These are phyloP conservation scores for Pristionchus fissidentatus DNA, from an alignment of 2,888 invertebrate genomes.

Conservation along the genomic window DNA sequence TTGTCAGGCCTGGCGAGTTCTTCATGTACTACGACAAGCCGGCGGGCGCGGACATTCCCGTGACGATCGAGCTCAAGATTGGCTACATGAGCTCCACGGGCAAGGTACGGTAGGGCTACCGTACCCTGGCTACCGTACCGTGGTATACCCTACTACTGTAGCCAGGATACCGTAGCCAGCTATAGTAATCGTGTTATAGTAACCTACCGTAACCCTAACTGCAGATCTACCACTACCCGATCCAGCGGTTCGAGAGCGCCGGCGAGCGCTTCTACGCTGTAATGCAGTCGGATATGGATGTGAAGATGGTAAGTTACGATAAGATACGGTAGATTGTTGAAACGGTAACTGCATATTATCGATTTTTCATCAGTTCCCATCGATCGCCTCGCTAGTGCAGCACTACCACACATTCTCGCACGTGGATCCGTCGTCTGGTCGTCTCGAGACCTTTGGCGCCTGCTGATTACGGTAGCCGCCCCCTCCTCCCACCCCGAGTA, in stretches of 20 bases:
- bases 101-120: background rate
- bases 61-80: conserved; percentile 36
- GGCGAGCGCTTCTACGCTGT: conserved; percentile 23
- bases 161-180: background rate
- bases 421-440: conserved; percentile 16
- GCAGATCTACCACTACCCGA: conserved; percentile 40
- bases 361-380: background rate
- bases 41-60: background rate
- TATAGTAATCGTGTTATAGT: too few relatives aligned
- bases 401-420: conserved; percentile 39
- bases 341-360: background rate
- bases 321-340: background rate
- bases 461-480: conserved; percentile 19
- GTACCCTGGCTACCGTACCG: too few relatives aligned
- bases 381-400: conserved; percentile 25
- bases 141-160: too few relatives aligned
- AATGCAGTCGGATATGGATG: conserved; percentile 26
- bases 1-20: conserved; percentile 1
- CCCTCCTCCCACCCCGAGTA: background rate
- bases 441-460: conserved; percentile 32
- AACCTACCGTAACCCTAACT: background rate
- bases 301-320: conserved; percentile 27
- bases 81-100: conserved; percentile 42
- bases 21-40: conserved; percentile 36
- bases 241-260: conserved; percentile 18